A percentile compares a stretch with the other conserved stretches of the same genome.
Evolutionary conservation across 2,888 invertebrate genomes (phyloP).

Genomic region (Drosophila kuntzei): DNA sequence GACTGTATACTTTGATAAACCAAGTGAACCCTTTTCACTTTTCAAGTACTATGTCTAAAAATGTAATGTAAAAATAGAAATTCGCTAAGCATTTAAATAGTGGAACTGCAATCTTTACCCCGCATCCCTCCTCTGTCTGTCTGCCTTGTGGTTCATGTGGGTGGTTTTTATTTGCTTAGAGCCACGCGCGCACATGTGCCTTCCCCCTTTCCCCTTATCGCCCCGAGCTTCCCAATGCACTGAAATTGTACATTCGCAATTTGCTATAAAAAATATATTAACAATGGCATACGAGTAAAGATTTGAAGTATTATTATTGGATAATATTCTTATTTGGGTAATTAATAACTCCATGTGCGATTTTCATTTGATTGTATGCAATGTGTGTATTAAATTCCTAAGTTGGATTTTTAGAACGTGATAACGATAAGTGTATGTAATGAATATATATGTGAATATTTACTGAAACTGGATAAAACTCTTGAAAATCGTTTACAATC

Average conservation of each 20-base stretch:
- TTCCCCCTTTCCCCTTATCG: constrained; percentile 32
- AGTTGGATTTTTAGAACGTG: background rate
- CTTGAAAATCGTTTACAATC: too few relatives aligned
- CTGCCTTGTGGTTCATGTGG: constrained; percentile 38
- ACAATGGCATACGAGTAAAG: constrained; percentile 15
- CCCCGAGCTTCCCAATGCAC: constrained; percentile 18
- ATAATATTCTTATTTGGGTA: background rate
- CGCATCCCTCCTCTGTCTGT: background rate
- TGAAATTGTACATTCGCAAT: constrained; percentile 26
- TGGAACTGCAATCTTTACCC: constrained; percentile 29
- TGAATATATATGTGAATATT: too few relatives aligned
- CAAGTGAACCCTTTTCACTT: background rate
- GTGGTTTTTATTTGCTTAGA: constrained; percentile 64
- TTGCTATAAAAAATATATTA: constrained; percentile 11
- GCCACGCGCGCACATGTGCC: constrained; percentile 64
- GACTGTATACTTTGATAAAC: too few relatives aligned
- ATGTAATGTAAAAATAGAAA: constrained; percentile 3
- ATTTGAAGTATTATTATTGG: constrained; percentile 28
- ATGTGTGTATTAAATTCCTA: background rate
- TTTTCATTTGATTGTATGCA: background rate
- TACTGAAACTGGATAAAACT: too few relatives aligned
- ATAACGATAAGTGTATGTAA: constrained; percentile 3
- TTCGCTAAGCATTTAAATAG: constrained; percentile 29
- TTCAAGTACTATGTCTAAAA: background rate
- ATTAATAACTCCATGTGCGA: background rate